Percentiles rank a stretch among this genome's conserved stretches.
Evolutionary conservation across 2,797 vertebrate species (phyloP).

Genomic region (Telmatherina bonti): DNA sequence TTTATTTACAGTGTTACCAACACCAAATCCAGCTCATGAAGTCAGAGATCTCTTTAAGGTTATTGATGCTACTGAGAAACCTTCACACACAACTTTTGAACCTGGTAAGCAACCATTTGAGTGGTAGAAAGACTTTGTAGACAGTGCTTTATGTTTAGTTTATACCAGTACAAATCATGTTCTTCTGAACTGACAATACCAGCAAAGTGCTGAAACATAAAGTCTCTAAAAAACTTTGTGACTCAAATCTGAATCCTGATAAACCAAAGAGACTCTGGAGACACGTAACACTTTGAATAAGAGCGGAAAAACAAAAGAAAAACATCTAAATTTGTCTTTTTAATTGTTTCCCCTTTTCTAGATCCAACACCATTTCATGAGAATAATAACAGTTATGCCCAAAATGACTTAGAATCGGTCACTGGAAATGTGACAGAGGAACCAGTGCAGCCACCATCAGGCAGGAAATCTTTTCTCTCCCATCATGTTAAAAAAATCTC

Average conservation of each 20-base stretch:
- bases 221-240: background rate
- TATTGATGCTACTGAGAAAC: constrained; percentile 8
- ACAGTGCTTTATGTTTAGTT: background rate
- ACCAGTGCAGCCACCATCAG: constrained; percentile 2
- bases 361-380: background rate
- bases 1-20: constrained; percentile 30
- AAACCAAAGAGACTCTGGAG: background rate
- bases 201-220: background rate
- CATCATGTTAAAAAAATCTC: background rate
- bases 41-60: background rate
- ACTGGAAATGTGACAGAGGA: background rate
- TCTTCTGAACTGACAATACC: background rate
- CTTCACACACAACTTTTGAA: background rate
- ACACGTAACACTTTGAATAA: background rate
- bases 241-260: constrained; percentile 20
- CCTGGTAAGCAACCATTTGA: constrained; percentile 24
- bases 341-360: background rate
- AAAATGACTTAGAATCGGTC: background rate
- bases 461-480: background rate
- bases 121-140: background rate
- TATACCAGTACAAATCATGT: background rate
- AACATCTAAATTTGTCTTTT: background rate
- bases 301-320: background rate
- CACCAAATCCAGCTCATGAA: constrained; percentile 14
- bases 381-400: background rate